phyloP scores from a whole-genome alignment of 2,888 invertebrate genomes.

The Magallana nippona region DNA sequence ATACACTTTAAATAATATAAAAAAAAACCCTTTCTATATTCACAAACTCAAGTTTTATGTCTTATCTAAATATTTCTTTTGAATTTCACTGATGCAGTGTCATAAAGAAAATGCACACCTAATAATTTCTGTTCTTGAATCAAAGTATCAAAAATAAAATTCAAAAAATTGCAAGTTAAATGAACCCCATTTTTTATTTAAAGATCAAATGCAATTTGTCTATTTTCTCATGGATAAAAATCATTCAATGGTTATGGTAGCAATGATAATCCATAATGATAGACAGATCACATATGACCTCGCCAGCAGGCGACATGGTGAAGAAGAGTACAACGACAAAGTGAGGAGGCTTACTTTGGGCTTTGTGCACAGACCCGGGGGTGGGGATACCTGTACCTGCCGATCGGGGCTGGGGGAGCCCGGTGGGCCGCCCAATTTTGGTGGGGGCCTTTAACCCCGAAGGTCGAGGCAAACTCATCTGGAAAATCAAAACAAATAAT shows the following conservation, averaged over 20 bases:
- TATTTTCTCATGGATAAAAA: neutral
- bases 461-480: slow-evolving; percentile 74
- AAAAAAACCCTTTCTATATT: too few species aligned
- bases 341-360: slow-evolving; percentile 67
- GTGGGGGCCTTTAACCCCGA: slow-evolving; percentile 74
- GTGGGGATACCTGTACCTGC: slow-evolving; percentile 64
- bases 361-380: slow-evolving; percentile 60
- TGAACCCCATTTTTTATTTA: slow-evolving; percentile 12
- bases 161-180: neutral
- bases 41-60: too few species aligned
- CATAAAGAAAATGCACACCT: too few species aligned
- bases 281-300: slow-evolving; percentile 26
- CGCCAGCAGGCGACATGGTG: neutral
- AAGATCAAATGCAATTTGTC: neutral
- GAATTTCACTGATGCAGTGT: too few species aligned
- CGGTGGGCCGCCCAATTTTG: slow-evolving; percentile 68
- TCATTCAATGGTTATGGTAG: neutral
- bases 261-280: neutral
- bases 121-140: too few species aligned
- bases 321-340: slow-evolving; percentile 12
- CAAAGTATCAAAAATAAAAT: too few species aligned
- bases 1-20: neutral
- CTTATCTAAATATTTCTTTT: too few species aligned
- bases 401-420: slow-evolving; percentile 58
- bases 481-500: slow-evolving; percentile 45